Base-by-base conservation (phyloP, 2,113 vertebrate species). In the Hemiscyllium ocellatum region DNA sequence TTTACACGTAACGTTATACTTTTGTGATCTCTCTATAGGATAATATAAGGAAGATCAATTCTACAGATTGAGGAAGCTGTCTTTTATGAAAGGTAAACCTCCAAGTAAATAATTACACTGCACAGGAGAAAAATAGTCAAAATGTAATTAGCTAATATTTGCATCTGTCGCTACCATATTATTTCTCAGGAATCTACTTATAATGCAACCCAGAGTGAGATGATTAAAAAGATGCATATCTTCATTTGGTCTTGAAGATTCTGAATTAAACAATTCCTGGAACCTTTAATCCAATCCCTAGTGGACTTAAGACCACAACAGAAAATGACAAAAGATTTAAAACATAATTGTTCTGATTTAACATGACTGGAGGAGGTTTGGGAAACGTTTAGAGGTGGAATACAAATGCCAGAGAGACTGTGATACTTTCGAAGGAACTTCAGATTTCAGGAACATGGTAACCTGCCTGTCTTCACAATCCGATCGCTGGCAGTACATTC, bases 391-490 rank as follows among this genome's bases (percentile, higher is more conserved):
- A 12, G 56, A 61, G 56, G 1, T 6, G 17, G 37, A 66, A 66
- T 8, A 12, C 10, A 33, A 29, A 68, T 52, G 47, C 17, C 47
- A 17, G 94, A 72, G 94, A 10, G 94, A 76, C 22, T 6, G 42
- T 72, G 93, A 95, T 95, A 29, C 68, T 93, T 66, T 8, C 29
- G 47, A 47, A 52, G 69, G 24, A 76, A 95, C 69, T 10, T 95
- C 94, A 47, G 66, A 95, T 76, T 70, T 93, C 42, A 95, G 69
- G 19, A 95, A 72, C 47, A 72, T 37, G n/a, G 29, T 72, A 95
- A 95, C 26, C 6, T 70, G 47, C 68, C 37, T 52, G 68, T 72
- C 94, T 72, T 95, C 42, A 72, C 42, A 70, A 33, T 70, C 94
- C 29, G 69, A 61, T 37, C 69, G 4, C 94, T 72, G 66, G 69